A percentile compares a stretch with the other conserved stretches of the same genome.
phyloP scores from a whole-genome alignment of 2,888 invertebrate species.

The Hydraecia micacea region DNA sequence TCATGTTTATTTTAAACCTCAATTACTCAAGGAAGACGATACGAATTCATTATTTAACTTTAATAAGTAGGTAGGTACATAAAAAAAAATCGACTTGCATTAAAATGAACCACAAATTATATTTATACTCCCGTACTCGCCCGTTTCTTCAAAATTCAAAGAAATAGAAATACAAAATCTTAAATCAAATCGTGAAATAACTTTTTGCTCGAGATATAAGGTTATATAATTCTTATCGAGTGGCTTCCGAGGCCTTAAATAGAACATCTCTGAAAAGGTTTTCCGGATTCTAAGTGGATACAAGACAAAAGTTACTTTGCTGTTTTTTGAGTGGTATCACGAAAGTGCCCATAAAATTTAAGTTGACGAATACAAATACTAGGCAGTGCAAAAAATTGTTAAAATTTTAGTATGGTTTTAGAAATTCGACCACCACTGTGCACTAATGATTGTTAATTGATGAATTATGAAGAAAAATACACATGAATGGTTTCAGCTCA shows the following conservation, averaged over 20 bases:
- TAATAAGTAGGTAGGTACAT: too few species aligned
- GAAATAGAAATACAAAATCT: conserved; percentile 6
- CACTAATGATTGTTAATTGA: too few species aligned
- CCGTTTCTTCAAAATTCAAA: conserved; percentile 8
- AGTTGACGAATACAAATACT: background rate
- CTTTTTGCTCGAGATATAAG: conserved; percentile 6
- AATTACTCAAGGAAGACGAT: background rate
- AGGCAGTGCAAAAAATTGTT: background rate
- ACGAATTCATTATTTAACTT: background rate
- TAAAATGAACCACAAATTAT: background rate
- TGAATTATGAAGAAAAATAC: background rate
- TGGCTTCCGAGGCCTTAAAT: background rate
- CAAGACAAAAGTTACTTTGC: conserved; percentile 8
- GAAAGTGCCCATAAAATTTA: background rate
- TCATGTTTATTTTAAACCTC: conserved; percentile 1
- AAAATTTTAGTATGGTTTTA: too few species aligned
- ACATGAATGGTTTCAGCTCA: background rate
- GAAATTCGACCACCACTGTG: background rate
- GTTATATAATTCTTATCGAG: conserved; percentile 21
- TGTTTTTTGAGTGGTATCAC: background rate
- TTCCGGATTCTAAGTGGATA: conserved; percentile 12
- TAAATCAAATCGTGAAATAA: conserved; percentile 12
- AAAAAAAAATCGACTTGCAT: background rate
- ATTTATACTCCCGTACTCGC: conserved; percentile 2
- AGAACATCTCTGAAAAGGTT: conserved; percentile 22